Conservation (phyloP, 2,113 vertebrate genomes). For the Lipotes vexillifer region DNA sequence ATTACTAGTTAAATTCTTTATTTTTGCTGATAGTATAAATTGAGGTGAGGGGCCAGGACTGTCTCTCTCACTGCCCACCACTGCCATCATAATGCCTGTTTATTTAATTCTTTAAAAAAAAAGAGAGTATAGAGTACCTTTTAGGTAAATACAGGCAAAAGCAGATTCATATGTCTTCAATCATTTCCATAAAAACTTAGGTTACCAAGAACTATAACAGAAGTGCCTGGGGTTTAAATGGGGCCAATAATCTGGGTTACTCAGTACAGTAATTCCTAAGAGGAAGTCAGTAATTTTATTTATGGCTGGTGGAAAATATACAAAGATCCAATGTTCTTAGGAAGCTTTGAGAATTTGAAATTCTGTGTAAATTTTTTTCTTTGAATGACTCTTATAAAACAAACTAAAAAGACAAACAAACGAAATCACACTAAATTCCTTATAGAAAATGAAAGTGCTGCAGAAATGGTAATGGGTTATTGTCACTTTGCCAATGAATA, state of each 20-base stretch:
- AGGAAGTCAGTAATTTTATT: constrained; percentile 9
- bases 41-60: not conserved
- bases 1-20: not conserved
- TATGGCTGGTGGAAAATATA: not conserved
- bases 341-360: not conserved
- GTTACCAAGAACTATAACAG: not conserved
- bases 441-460: not conserved
- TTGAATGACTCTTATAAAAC: not conserved
- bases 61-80: not conserved
- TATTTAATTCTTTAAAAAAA: not conserved
- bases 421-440: not conserved
- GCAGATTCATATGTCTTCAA: constrained; percentile 30
- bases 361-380: not conserved
- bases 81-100: not conserved
- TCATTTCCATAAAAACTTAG: constrained; percentile 39
- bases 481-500: not conserved
- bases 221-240: constrained; percentile 18
- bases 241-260: not conserved
- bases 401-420: not conserved
- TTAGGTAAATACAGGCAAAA: constrained; percentile 34
- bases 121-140: not conserved
- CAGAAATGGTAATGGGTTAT: not conserved
- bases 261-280: not conserved
- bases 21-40: not conserved
- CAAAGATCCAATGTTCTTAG: not conserved